Evolutionary conservation across 30 jellyfish, hydroid and myxozoan species (phyloP), one percentile per base, ranked within the genome.

Genomic region (Aurelia sp.): DNA sequence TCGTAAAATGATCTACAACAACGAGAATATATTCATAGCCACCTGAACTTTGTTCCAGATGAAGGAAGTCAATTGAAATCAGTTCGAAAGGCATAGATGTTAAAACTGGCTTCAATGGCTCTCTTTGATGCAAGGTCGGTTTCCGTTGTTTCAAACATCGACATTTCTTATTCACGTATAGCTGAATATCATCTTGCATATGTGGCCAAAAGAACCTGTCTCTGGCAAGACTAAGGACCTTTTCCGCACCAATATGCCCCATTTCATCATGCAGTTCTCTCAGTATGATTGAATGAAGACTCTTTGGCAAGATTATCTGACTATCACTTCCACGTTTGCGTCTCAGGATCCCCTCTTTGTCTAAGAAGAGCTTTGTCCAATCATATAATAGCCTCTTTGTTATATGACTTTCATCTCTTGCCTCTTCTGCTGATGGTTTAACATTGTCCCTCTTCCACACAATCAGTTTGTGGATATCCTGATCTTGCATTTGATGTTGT

Each of bases 1-100:
- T 62, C 20, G 90, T 79, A 51, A 60, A 79, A 30, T 79, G 90
- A 64, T 59, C 90, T 8, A 79, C 81, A 60, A 64, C 72, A 55
- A 79, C 69, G 16, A 61, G 48, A 52, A 79, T 61, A 51, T 60
- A 20, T 63, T 78, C 66, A 78, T 17, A 77, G 57, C 88, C 88
- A n/a, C 82, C 88, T 10, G 67, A 7, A 61, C 92, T 30, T 19
- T 51, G 44, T 65, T 79, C 70, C 1, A 79, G 71, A 50, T 63
- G 90, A 13, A 60, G 22, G 48, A 79, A 79, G 47, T 79, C 84
- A 63, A 79, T 79, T 40, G 90, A 62, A 62, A 79, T 65, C 30
- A 79, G 69, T 79, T 79, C 90, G 4, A 79, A 60, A 20, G 90
- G 90, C 47, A 50, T 19, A 19, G 67, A 22, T 35, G 90, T 19